Base-by-base conservation (phyloP, 2,888 invertebrate species). In the Drosophila colorata region DNA sequence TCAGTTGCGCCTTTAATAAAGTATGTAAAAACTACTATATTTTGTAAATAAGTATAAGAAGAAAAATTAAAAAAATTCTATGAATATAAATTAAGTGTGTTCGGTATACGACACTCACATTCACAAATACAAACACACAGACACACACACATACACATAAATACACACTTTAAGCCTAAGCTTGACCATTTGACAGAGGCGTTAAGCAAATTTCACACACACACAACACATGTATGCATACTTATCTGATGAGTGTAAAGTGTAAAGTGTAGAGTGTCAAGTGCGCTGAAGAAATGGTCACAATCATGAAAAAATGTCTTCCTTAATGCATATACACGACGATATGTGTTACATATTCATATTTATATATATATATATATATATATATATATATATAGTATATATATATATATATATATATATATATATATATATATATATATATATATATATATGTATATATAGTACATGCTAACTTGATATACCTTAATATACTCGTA, bases 291-390 rank as follows among this genome's bases (percentile, higher is more conserved):
- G 20, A 51, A 80, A 87, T 83, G 83, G 83, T 84, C 83, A 87
- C 87, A 84, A 84, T 84, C 83, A 84, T 84, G 83, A 84, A 84
- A 83, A 84, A 80, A 79, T 84, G 88, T 87, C 86, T 87, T 88
- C 88, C 88, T 84, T 80, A 79, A 89, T 83, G 89, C 88, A 88
- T 89, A 87, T 84, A 80, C 78, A 76, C 74, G 73, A 75, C 77
- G 72, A 88, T 88, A 88, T 88, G 87, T 80, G 74, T 88, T 88
- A 80, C 67, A 78, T 74, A 78, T 76, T 73, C 71, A 74, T 77
- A 74, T 80, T 74, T 71, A 76, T 69, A 70, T 47, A 68, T 68
- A 57, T 35, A 33, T n/a, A 63, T 18, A 51, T 44, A 47, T 28
- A 20, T 20, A 20, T 20, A 20, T 20, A 20, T 20, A 20, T 3